A percentile compares a stretch with the other conserved stretches of the same genome.
Evolutionary conservation across 1,140 invertebrate species (phyloP).

Genomic region (Macrobrachium nipponense): DNA sequence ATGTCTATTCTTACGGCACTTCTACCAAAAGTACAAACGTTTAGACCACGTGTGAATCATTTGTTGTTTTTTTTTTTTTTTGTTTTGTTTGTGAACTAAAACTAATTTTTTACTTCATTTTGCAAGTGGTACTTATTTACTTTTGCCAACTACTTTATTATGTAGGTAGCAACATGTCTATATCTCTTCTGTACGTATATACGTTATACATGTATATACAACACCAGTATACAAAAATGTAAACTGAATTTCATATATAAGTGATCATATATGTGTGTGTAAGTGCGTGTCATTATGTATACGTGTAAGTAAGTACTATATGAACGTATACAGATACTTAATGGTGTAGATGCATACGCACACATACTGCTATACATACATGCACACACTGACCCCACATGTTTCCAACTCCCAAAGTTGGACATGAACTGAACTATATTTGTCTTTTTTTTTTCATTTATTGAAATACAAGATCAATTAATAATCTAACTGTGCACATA

Average conservation of each 20-base stretch:
- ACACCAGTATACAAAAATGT: too few species aligned
- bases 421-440: too few species aligned
- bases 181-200: neutral
- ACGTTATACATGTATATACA: constrained; percentile 3
- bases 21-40: constrained; percentile 59
- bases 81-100: neutral
- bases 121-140: constrained; percentile 26
- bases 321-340: too few species aligned
- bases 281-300: too few species aligned
- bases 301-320: too few species aligned
- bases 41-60: constrained; percentile 43
- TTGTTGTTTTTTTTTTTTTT: neutral
- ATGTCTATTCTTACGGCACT: constrained; percentile 29
- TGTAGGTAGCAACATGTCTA: neutral
- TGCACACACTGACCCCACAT: neutral
- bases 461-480: too few species aligned
- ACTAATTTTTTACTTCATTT: constrained; percentile 31
- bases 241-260: neutral
- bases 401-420: neutral
- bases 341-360: neutral
- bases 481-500: too few species aligned
- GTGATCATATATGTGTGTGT: neutral
- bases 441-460: too few species aligned
- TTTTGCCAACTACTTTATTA: neutral
- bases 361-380: constrained; percentile 26